Evolutionary conservation across 2,113 vertebrate species (phyloP).

Genomic region (Ranitomeya variabilis): DNA sequence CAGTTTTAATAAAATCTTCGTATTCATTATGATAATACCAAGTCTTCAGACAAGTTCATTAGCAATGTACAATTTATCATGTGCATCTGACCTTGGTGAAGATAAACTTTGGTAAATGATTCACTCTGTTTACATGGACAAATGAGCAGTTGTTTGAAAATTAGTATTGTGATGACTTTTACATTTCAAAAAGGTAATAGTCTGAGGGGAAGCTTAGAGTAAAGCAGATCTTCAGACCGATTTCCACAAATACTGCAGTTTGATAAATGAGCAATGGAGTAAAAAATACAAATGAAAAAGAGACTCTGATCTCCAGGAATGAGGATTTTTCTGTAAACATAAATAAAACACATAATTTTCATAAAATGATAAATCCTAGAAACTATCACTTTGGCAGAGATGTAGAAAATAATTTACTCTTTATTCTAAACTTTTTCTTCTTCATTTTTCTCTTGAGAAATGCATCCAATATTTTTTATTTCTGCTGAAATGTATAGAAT

Average conservation of each 20-base stretch:
- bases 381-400: not conserved
- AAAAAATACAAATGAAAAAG: not conserved
- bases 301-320: not conserved
- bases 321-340: not conserved
- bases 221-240: constrained; percentile 1
- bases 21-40: not conserved
- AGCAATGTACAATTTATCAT: not conserved
- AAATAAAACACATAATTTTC: not conserved
- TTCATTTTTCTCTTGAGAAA: not conserved
- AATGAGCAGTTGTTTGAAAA: constrained; percentile 20
- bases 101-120: not conserved
- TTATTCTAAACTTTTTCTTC: not conserved
- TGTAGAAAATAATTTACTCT: not conserved
- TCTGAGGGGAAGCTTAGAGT: not conserved
- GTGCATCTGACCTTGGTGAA: constrained; percentile 8
- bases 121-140: constrained; percentile 17
- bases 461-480: constrained; percentile 2
- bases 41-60: not conserved
- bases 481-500: not conserved
- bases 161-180: constrained; percentile 24
- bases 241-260: not conserved
- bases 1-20: constrained; percentile 4
- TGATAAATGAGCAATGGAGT: not conserved
- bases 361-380: constrained; percentile 4
- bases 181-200: constrained; percentile 8